Evolutionary conservation across 2,888 invertebrate species (phyloP).

Genomic region (Pyrrhia umbra): DNA sequence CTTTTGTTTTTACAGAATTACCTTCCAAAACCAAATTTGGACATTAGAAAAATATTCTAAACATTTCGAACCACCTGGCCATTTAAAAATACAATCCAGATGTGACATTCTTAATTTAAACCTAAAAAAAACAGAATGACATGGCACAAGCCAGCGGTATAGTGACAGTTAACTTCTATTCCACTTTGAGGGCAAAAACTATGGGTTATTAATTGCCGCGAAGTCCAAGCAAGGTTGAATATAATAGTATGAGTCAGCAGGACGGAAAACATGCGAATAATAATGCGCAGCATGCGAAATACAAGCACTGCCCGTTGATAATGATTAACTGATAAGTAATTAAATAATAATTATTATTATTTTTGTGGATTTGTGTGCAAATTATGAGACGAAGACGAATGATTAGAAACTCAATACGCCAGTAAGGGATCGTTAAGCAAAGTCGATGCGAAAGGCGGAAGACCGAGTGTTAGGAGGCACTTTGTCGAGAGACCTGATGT

Average conservation of each 20-base stretch:
- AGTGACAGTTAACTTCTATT: slow-evolving; percentile 29
- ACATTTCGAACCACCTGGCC: slow-evolving; percentile 33
- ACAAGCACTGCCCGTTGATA: slow-evolving; percentile 8
- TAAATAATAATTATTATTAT: slow-evolving; percentile 1
- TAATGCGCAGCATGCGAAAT: slow-evolving; percentile 33
- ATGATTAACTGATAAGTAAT: slow-evolving; percentile 14
- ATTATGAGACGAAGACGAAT: too few species aligned
- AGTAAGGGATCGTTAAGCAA: too few species aligned
- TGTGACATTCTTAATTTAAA: slow-evolving; percentile 27
- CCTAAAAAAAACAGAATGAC: slow-evolving; percentile 22
- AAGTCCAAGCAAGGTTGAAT: slow-evolving; percentile 63
- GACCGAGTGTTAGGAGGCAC: too few species aligned
- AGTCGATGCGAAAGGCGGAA: too few species aligned
- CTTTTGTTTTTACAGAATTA: neutral
- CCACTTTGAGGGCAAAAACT: slow-evolving; percentile 62
- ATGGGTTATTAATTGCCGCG: slow-evolving; percentile 59
- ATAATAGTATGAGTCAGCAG: slow-evolving; percentile 63
- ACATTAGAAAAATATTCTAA: slow-evolving; percentile 14
- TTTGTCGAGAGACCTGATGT: too few species aligned
- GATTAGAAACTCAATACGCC: too few species aligned
- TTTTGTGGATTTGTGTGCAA: neutral
- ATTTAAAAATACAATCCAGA: slow-evolving; percentile 15
- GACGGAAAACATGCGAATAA: slow-evolving; percentile 44
- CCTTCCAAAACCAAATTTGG: neutral
- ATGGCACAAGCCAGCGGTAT: slow-evolving; percentile 16